Percentiles rank a stretch among this genome's conserved stretches.
Evolutionary conservation across 2,113 vertebrate genomes (phyloP).

Genomic region (Antigone vipio): DNA sequence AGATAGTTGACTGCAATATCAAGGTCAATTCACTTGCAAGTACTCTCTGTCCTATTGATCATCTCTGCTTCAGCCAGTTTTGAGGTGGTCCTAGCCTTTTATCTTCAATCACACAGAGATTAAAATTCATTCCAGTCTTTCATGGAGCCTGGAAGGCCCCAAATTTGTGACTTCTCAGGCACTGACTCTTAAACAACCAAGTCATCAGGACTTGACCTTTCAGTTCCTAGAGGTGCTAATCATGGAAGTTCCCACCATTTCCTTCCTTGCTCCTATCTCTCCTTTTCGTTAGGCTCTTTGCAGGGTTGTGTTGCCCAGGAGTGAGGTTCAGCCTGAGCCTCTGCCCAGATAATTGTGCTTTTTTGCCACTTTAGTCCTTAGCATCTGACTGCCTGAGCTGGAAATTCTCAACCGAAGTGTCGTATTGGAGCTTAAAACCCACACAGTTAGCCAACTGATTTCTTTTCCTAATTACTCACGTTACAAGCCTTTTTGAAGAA

Average conservation of each 20-base stretch:
- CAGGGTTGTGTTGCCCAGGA: not conserved
- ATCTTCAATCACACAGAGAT: not conserved
- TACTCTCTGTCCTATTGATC: not conserved
- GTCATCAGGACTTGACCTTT: not conserved
- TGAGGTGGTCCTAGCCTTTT: not conserved
- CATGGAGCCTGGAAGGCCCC: not conserved
- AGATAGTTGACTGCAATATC: not conserved
- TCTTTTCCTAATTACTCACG: not conserved
- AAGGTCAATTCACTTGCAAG: not conserved
- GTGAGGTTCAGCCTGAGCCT: not conserved
- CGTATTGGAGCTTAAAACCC: not conserved
- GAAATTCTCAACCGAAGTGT: not conserved
- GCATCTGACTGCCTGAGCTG: not conserved
- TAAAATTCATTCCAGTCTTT: not conserved
- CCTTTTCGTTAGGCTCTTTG: accelerated
- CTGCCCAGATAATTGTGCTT: not conserved
- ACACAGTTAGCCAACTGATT: not conserved
- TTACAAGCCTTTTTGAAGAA: not conserved
- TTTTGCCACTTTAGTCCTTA: not conserved
- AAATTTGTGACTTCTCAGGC: not conserved
- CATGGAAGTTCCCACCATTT: not conserved
- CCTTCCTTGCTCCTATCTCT: not conserved
- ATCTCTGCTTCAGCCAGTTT: not conserved
- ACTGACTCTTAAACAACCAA: not conserved
- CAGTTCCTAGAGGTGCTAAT: not conserved